Conservation (phyloP, 2,888 invertebrate species). For the Sussaba pulchella region DNA sequence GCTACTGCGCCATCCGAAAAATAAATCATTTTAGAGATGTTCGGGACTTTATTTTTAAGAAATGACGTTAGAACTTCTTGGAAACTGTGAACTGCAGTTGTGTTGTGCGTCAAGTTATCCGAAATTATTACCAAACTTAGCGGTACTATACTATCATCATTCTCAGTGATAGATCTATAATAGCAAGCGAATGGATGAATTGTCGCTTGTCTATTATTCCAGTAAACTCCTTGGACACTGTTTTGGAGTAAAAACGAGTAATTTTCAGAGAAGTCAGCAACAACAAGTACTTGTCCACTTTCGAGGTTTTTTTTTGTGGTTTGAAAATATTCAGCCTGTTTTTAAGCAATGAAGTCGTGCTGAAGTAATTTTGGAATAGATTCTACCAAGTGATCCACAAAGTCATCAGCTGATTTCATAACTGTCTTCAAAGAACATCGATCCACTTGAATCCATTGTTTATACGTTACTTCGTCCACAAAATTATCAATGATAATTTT, state of each 20-base stretch:
- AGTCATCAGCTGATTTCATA: not conserved
- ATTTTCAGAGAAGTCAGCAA: constrained; percentile 6
- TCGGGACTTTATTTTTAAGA: constrained; percentile 17
- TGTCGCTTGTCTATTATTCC: constrained; percentile 37
- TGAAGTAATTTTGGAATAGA: not conserved
- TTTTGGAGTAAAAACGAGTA: constrained; percentile 20
- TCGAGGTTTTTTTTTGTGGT: not conserved
- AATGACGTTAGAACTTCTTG: constrained; percentile 20
- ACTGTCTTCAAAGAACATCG: not conserved
- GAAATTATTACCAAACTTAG: not conserved
- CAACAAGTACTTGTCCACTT: not conserved
- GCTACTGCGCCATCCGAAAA: constrained; percentile 37
- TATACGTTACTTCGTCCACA: not conserved
- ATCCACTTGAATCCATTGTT: not conserved
- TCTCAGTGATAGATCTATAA: constrained; percentile 19
- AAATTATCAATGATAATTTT: too few relatives aligned
- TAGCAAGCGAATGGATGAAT: too few relatives aligned
- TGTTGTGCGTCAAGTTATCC: constrained; percentile 9
- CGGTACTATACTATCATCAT: not conserved
- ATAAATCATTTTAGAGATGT: constrained; percentile 6
- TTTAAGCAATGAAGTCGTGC: constrained; percentile 3
- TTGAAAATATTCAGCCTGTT: not conserved
- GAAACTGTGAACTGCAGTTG: constrained; percentile 14
- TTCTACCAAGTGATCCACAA: not conserved
- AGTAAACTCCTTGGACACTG: constrained; percentile 16